Percentiles rank a stretch among this genome's conserved stretches.
Evolutionary conservation across 2,797 vertebrate genomes (phyloP).

Genomic region (Sebastes wilsoni): DNA sequence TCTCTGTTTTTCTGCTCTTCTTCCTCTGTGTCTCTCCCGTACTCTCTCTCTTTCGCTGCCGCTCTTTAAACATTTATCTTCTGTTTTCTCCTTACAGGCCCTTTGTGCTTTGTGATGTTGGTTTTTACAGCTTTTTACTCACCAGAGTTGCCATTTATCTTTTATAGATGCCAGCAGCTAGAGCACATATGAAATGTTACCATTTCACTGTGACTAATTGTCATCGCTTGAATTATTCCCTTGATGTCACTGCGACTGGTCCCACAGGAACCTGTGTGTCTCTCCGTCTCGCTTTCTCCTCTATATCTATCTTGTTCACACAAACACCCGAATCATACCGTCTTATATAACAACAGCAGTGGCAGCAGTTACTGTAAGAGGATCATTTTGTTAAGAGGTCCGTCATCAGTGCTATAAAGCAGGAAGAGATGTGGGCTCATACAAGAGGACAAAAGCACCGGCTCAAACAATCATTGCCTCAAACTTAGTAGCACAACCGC

Average conservation of each 20-base stretch:
- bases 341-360: conserved; percentile 21
- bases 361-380: not conserved
- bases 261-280: conserved; percentile 51
- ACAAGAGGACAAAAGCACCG: conserved; percentile 40
- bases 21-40: conserved; percentile 80
- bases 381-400: not conserved
- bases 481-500: conserved; percentile 49
- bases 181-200: conserved; percentile 69
- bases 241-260: conserved; percentile 68
- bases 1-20: conserved; percentile 66
- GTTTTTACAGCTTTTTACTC: conserved; percentile 83
- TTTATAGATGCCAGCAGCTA: conserved; percentile 80
- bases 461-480: conserved; percentile 52
- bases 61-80: conserved; percentile 88
- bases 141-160: conserved; percentile 82
- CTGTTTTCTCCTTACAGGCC: conserved; percentile 82
- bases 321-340: conserved; percentile 9
- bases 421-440: conserved; percentile 14
- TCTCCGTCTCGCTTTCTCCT: not conserved
- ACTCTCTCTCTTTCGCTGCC: conserved; percentile 73
- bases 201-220: conserved; percentile 79
- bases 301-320: conserved; percentile 31
- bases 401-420: conserved; percentile 16
- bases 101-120: conserved; percentile 84
- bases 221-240: conserved; percentile 67